These are phyloP conservation scores for Andinoacara biseriatus DNA, from an alignment of 2,113 vertebrate species.

Conservation along the genomic window DNA sequence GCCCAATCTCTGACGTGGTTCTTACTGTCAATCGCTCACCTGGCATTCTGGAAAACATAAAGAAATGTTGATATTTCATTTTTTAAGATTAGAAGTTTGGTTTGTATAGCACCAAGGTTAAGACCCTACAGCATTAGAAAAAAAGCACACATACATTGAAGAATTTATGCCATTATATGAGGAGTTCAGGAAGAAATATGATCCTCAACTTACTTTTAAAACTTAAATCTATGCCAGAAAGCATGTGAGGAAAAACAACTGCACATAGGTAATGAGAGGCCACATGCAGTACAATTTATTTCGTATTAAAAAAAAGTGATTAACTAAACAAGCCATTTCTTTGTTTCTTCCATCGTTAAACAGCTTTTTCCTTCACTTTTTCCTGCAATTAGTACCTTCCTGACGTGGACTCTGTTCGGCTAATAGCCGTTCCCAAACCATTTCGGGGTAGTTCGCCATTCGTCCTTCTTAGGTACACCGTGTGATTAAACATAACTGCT, in stretches of 20 bases:
- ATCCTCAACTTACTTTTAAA: neutral
- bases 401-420: neutral
- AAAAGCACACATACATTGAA: neutral
- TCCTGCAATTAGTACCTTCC: constrained; percentile 58
- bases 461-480: constrained; percentile 10
- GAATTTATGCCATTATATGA: neutral
- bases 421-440: constrained; percentile 31
- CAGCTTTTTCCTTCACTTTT: constrained; percentile 25
- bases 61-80: neutral
- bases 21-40: constrained; percentile 64
- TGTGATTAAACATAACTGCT: constrained; percentile 20
- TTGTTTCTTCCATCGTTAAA: constrained; percentile 18
- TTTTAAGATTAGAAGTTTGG: neutral
- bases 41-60: constrained; percentile 70
- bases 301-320: neutral
- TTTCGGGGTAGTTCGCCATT: constrained; percentile 26
- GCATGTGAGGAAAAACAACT: neutral
- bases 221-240: neutral
- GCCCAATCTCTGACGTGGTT: constrained; percentile 67
- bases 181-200: no score
- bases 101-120: neutral
- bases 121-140: neutral
- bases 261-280: neutral
- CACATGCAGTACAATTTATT: neutral
- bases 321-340: neutral